Base-by-base conservation (phyloP, 2,797 vertebrate species). In the Hydrophis major region DNA sequence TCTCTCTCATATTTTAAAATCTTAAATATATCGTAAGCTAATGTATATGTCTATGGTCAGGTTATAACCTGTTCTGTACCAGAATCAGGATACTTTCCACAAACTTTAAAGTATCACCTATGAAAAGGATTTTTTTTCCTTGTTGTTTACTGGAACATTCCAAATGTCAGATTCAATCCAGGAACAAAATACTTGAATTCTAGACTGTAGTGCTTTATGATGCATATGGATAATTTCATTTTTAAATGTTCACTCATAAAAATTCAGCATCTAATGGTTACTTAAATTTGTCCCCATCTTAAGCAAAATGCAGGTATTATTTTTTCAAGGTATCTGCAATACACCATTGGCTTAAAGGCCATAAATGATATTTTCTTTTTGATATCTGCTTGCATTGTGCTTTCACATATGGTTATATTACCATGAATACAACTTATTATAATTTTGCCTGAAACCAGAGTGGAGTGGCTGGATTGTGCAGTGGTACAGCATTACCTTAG, bases 1-100 rank as follows among this genome's bases (percentile, higher is more conserved):
- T 91, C 91, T 95, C 87, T 69, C 32, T 97, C 95, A 96, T 88
- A 86, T 55, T 27, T 18, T 12, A 86, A 87, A 88, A 60, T 69
- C 47, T 86, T 69, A 93, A 60, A 87, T 69, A 90, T 37, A n/a
- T 20, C 53, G 32, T 25, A 47, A 25, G 32, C 11, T 55, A 86
- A 63, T 18, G 83, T 18, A 8, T 55, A 93, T 89, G 90, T 89
- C 86, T 92, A 60, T 90, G 88, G 50, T n/a, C 93, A 91, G 93
- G 86, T 59, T 69, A 87, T 42, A 93, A 61, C 47, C 47, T 92
- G 88, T 90, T 94, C 3, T 32, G 89, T 8, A 86, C 87, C 95
- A 74, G 50, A 11, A 37, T 57, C 32, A 83, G 32, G 50, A 37
- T 87, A 47, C 50, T 91, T 63, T 89, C 69, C 90, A 66, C 18